Evolutionary conservation across 2,113 vertebrate species (phyloP).

Genomic region (Choloepus hoffmanni): DNA sequence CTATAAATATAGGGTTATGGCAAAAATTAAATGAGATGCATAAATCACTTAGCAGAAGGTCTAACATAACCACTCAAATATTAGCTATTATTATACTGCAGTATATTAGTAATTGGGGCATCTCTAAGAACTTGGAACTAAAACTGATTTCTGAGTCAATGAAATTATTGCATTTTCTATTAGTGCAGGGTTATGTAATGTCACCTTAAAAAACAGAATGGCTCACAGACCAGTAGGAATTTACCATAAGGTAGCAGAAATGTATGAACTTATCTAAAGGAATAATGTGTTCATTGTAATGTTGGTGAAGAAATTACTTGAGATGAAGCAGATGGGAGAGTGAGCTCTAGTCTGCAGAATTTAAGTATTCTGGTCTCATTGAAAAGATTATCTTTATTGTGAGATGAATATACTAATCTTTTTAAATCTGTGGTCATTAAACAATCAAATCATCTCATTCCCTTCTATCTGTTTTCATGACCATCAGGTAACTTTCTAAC

Average conservation of each 20-base stretch:
- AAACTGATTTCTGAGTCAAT: slow-evolving; percentile 23
- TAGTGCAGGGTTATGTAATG: slow-evolving; percentile 13
- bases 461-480: not conserved
- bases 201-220: slow-evolving; percentile 10
- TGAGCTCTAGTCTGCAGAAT: not conserved
- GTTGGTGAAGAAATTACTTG: not conserved
- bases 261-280: not conserved
- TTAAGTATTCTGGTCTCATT: not conserved
- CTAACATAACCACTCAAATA: slow-evolving; percentile 18
- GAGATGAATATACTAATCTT: not conserved
- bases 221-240: not conserved
- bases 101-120: not conserved
- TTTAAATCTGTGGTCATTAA: not conserved
- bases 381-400: slow-evolving; percentile 35
- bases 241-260: not conserved
- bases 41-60: slow-evolving; percentile 14
- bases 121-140: slow-evolving; percentile 35
- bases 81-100: not conserved
- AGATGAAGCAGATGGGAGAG: not conserved
- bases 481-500: slow-evolving; percentile 2
- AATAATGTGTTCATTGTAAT: slow-evolving; percentile 24
- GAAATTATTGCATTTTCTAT: slow-evolving; percentile 25
- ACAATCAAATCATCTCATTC: not conserved
- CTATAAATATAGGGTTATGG: not conserved
- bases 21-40: slow-evolving; percentile 30